Base-by-base conservation (phyloP, 1,140 invertebrate genomes). In the Aphaenogaster floridana region DNA sequence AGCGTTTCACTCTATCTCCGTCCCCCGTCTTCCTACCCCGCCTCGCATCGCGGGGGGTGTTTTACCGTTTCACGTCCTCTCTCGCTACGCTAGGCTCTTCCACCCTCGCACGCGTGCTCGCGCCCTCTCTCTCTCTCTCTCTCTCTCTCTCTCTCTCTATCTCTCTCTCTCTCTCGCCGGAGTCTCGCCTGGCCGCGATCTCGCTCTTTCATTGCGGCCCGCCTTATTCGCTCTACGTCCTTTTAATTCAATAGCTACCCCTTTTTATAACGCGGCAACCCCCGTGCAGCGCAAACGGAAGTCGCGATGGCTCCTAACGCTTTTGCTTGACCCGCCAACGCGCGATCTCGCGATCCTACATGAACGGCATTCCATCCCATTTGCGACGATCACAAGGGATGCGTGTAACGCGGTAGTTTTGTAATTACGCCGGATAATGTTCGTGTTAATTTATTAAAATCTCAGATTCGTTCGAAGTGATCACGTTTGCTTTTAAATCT, bases 211-310 rank as follows among this genome's bases (percentile, higher is more conserved):
- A 13, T 61, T 64, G 54, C 52, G 42, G 45, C 79, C 42, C 89
- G 61, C 81, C 88, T 91, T 92, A 74, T 84, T 92, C 89, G 86
- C 87, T 76, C 72, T 87, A 89, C 92, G 89, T 94, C 92, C 93
- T 94, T 93, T 94, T 95, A 94, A 94, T 94, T 94, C 93, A 94
- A 94, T 94, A 94, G 92, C 90, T 90, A 89, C 90, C 89, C 89
- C 88, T 92, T 92, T 93, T 92, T 92, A 91, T 91, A 91, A 91
- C 84, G 85, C 80, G 77, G 54, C 57, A 48, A 36, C 61, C 54
- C 64, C 42, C 76, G 83, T 76, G 63, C 63, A 71, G 69, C 90
- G 63, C 84, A 71, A 90, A 89, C 90, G 90, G 77, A 91, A 91
- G 77, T 87, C 88, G 57, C 77, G 57, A 36, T 79, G 52, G 69